Evolutionary conservation across 2,797 vertebrate species (phyloP), one percentile per base, ranked within the genome.

Genomic region (Myotis myotis): DNA sequence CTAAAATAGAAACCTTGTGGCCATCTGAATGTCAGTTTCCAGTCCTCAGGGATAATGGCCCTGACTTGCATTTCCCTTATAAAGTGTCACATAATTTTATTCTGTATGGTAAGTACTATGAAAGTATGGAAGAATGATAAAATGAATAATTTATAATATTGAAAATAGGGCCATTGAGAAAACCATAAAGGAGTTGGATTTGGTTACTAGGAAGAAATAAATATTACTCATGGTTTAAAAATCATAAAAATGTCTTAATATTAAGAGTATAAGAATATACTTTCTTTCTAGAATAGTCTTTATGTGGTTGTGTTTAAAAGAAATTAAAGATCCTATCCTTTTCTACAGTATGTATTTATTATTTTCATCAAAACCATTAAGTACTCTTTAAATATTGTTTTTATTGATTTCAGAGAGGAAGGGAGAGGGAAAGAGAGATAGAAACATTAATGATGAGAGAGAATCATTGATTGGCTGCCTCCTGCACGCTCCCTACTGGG

Each of bases 121-220:
- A 79, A 94, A 93, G 53, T 95, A 95, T 36, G 23, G 20, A 70
- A 49, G 64, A 89, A 86, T 86, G 72, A 82, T 33, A 90, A 66
- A 87, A 64, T 87, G 53, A 96, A 82, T 88, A 71, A 94, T 86
- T 87, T 92, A 64, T 70, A 92, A 75, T 76, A 87, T 36, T 86
- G 49, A 92, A 94, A 95, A 75, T 25, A 68, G 62, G 41, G 6
- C 53, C 41, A 28, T 83, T 62, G 36, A 93, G n/a, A 87, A 96
- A 92, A 90, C 17, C 10, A 68, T 81, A 70, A 71, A 89, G 44
- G 78, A 82, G 51, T 0, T 88, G 51, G 3, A 70, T 89, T 72
- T 90, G 80, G 33, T 83, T 82, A 78, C 88, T 15, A 85, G 22
- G 13, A 78, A 95, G 78, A 92, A 70, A n/a, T 23, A 30, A 87